Evolutionary conservation across 2,888 invertebrate genomes (phyloP).

Genomic region (Perithous albicinctus): DNA sequence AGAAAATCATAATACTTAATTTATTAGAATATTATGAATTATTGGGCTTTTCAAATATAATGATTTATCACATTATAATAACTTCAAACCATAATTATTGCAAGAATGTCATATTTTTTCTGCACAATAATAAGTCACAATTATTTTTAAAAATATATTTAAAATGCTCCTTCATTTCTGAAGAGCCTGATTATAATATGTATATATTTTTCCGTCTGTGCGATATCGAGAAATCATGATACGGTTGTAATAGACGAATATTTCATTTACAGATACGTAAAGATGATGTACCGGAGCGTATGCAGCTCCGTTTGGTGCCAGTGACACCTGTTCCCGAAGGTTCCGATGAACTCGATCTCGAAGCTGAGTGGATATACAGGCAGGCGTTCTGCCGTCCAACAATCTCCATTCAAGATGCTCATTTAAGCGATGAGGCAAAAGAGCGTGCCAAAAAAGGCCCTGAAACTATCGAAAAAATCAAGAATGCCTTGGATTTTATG

Average conservation of each 20-base stretch:
- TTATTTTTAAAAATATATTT: no score
- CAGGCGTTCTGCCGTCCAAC: slow-evolving; percentile 94
- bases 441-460: slow-evolving; percentile 87
- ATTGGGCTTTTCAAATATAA: no score
- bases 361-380: slow-evolving; percentile 98
- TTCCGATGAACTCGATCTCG: slow-evolving; percentile 94
- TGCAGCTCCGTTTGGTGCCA: slow-evolving; percentile 94
- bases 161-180: no score
- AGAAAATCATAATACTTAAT: no score
- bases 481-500: slow-evolving; percentile 96
- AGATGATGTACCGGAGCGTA: slow-evolving; percentile 94
- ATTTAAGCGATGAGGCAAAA: slow-evolving; percentile 84
- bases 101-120: no score
- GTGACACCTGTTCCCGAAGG: slow-evolving; percentile 92
- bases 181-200: no score
- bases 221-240: not conserved
- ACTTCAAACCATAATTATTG: no score
- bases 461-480: slow-evolving; percentile 92
- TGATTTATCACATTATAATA: no score
- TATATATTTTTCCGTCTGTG: no score
- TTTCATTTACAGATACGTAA: slow-evolving; percentile 88
- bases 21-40: no score
- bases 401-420: slow-evolving; percentile 90
- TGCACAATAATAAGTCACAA: no score
- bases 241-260: not conserved